Evolutionary conservation across 2,113 vertebrate species (phyloP), one percentile per base, ranked within the genome.

Genomic region (Crotalus viridis): DNA sequence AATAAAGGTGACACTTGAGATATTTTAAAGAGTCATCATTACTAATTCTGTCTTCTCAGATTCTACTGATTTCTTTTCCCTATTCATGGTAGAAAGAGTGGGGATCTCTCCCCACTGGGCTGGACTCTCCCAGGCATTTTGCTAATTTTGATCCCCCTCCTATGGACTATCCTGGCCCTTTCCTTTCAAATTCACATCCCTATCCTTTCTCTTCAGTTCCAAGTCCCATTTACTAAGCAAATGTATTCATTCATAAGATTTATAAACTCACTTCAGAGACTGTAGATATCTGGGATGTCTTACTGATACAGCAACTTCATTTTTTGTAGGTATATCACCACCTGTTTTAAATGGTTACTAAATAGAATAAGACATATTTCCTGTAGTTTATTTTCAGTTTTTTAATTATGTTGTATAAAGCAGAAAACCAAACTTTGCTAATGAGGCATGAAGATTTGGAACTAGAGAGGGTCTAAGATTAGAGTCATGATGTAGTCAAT

Each of bases 11-110:
- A 94, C 89, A 95, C 3, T 88, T 94, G 56, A n/a, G 89, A 3
- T 89, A 9, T 94, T 93, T 92, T 89, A 10, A 28, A 17, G 89
- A 93, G 97, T 85, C 21, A 85, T 4, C 88, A 93, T 94, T 90
- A 93, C 17, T 90, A 85, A 85, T 92, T 1, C 39, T 39, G n/a
- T 2, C 15, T 81, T 81, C 33, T 81, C 13, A 19, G 33, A 43
- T 19, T 81, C 6, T 39, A 81, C 69, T 39, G 33, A 15, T 74
- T 91, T 90, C 91, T 55, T 86, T 81, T 92, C n/a, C 64, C 90
- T 39, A 92, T 90, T 88, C 57, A 0, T 52, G 0, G 64, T 55
- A 56, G n/a, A n/a, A 74, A 74, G 5, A 74, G 15, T 74, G 6
- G n/a, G 15, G n/a, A 51, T 1, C 5, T 74, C 74, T 81, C 13